Percentiles rank a stretch among this genome's conserved stretches.
phyloP scores from a whole-genome alignment of 2,113 vertebrate genomes.

The Synodontis membranacea region DNA sequence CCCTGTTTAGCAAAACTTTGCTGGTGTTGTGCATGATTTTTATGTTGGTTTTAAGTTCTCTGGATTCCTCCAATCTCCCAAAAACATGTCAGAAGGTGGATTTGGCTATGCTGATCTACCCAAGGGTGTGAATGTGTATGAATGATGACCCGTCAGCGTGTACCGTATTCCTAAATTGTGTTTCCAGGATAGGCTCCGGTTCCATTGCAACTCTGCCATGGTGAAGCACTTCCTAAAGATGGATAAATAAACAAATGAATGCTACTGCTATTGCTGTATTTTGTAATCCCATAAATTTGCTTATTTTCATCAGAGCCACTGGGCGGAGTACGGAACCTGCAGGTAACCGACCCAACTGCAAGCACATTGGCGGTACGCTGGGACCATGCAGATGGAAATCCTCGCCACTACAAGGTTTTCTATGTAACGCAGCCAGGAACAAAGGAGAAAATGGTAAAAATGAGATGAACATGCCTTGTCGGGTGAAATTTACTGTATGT shows the following conservation, averaged over 20 bases:
- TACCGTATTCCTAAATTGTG: background rate
- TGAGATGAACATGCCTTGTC: background rate
- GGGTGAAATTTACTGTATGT: background rate
- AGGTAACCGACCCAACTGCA: conserved; percentile 88
- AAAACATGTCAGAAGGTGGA: background rate
- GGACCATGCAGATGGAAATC: conserved; percentile 90
- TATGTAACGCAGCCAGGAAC: conserved; percentile 79
- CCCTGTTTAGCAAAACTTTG: background rate
- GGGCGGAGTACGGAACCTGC: conserved; percentile 84
- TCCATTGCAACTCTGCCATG: background rate
- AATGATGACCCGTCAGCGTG: background rate
- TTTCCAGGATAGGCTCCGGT: background rate
- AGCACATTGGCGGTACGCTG: conserved; percentile 86
- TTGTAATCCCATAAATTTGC: background rate
- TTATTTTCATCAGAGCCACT: conserved; percentile 78
- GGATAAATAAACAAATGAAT: background rate
- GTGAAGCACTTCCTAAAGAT: background rate
- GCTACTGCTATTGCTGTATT: background rate
- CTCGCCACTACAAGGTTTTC: conserved; percentile 86
- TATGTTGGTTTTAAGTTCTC: background rate
- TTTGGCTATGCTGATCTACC: background rate
- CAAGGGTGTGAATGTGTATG: background rate
- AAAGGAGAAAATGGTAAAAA: conserved; percentile 78
- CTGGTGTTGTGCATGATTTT: background rate
- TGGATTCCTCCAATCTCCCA: background rate